Evolutionary conservation across 2,113 vertebrate species (phyloP), one percentile per base, ranked within the genome.

Genomic region (Raphicerus campestris): DNA sequence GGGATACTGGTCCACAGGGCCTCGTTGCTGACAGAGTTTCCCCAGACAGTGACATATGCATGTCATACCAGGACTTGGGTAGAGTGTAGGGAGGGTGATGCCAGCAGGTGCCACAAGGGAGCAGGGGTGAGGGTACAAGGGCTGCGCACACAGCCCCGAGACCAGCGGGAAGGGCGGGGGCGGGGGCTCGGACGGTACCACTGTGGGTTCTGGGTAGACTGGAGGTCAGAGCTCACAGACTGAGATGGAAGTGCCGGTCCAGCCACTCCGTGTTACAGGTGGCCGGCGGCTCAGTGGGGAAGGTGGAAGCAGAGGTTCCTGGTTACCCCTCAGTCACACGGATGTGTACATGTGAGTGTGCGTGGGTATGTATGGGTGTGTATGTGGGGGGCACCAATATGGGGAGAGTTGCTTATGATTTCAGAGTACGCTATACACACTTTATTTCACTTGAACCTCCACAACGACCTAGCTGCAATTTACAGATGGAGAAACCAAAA

Each of bases 401-500:
- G 39, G 16, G 11, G 42, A 51, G 3, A 39, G 35, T 39, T 90
- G 35, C 60, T 96, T 49, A 35, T n/a, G 26, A 49, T 42, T 56
- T 63, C 86, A 82, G 51, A 83, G 45, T 53, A 45, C 49, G 88
- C 55, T 47, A 30, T 39, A 26, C 28, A 35, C 51, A n/a, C 47
- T 83, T 91, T 22, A 32, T 55, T 96, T 94, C 42, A 56, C 66
- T 78, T 96, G 56, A 70, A 35, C 22, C 13, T 94, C 58, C 56
- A 28, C 22, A 42, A 8, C 49, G 20, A 81, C n/a, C 96, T 6
- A 26, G 47, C 32, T 51, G 66, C 32, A 84, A 58, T 66, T 86
- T 66, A 83, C 28, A 86, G 32, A 56, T n/a, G 61, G 93, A 20
- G 77, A 93, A 87, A 61, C 47, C 51, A 73, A 96, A 84, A 80